Base-by-base conservation (phyloP, 1,140 invertebrate species). In the Nomia melanderi region DNA sequence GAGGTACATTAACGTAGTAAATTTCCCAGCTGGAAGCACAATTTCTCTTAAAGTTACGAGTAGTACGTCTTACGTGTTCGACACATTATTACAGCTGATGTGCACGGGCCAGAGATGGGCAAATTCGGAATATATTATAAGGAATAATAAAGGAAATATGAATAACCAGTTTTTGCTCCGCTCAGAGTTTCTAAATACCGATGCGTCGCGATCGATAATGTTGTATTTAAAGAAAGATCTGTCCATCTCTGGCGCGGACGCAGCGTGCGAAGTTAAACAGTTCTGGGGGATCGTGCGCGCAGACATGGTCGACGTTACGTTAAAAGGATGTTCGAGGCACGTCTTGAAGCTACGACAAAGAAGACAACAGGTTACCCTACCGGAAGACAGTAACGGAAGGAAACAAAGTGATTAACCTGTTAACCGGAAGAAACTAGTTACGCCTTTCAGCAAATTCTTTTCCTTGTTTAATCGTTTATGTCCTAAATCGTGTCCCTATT, bases 51-150 rank as follows among this genome's bases (percentile, higher is more conserved):
- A 50, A 57, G 12, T 29, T 29, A 56, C 23, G 5, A 20, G 17
- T 31, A 31, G 17, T 57, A 29, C 31, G 36, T 31, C 57, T 17
- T 59, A 29, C 29, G 25, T 70, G 20, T 70, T 77, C 14, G 63
- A 63, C 31, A 75, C 31, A 54, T 44, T 70, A 23, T 12, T 39
- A 29, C 41, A 11, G 11, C 5, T 8, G 47, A 50, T n/a, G 53
- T 54, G 2, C 12, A 44, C 59, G 36, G 59, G 25, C 31, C n/a
- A 11, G 36, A 39, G 36, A 39, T 11, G 1, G 36, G 6, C 36
- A 1, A 39, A 39, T n/a, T n/a, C 36, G 36, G 36, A n/a, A n/a
- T n/a, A n/a, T n/a, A n/a, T n/a, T n/a, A n/a, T n/a, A n/a, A n/a
- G n/a, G n/a, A n/a, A n/a, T n/a, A n/a, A n/a, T n/a, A n/a, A n/a